These are phyloP conservation scores for Percopsis transmontana DNA, from an alignment of 2,113 vertebrate genomes.

Conservation along the genomic window DNA sequence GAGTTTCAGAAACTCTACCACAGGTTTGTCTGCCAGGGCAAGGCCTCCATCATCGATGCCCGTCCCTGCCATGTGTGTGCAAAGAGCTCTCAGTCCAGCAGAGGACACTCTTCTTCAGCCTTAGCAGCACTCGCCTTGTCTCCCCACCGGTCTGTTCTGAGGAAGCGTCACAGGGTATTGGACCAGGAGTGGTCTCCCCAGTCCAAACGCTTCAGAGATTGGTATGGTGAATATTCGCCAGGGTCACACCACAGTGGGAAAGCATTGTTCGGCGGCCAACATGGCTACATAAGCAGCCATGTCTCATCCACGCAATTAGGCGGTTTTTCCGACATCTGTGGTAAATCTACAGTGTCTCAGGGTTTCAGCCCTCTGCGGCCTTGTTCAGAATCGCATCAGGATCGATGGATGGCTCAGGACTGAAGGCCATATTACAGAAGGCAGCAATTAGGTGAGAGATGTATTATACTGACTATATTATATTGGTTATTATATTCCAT, in stretches of 20 bases:
- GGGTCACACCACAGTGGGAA: constrained; percentile 40
- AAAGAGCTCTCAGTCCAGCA: not conserved
- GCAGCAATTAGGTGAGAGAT: too few species aligned
- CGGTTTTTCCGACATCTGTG: constrained; percentile 8
- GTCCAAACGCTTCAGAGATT: constrained; percentile 65
- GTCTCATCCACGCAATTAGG: not conserved
- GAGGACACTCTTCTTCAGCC: constrained; percentile 22
- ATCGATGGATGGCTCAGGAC: constrained; percentile 6
- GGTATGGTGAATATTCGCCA: constrained; percentile 29
- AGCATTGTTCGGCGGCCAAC: constrained; percentile 25
- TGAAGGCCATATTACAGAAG: not conserved
- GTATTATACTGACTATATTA: too few species aligned
- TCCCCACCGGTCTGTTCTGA: constrained; percentile 57
- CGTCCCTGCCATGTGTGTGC: constrained; percentile 60
- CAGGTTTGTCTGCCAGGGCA: constrained; percentile 67
- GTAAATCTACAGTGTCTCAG: constrained; percentile 24
- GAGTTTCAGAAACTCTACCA: constrained; percentile 72
- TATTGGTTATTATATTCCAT: too few species aligned
- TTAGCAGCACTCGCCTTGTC: constrained; percentile 75
- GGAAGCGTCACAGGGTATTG: constrained; percentile 65
- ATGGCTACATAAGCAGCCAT: constrained; percentile 3
- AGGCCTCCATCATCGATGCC: not conserved
- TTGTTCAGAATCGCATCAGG: constrained; percentile 1
- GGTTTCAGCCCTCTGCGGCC: constrained; percentile 18
- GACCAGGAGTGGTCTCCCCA: constrained; percentile 17